These are phyloP conservation scores for Drosophila longiperda DNA, from an alignment of 2,888 invertebrate genomes.

Conservation along the genomic window DNA sequence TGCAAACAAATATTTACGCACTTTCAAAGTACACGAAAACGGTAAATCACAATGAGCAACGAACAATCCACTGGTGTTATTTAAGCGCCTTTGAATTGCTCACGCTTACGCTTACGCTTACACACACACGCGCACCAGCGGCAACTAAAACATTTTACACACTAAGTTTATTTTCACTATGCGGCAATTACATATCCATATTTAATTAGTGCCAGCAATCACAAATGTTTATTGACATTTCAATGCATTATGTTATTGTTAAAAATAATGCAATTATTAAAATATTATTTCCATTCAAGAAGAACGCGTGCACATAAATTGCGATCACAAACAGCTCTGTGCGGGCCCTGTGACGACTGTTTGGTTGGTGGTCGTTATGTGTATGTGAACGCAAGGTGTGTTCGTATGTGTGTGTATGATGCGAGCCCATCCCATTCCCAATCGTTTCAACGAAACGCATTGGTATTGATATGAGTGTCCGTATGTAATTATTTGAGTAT, in stretches of 20 bases:
- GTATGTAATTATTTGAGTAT: slow-evolving; percentile 7
- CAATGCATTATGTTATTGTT: slow-evolving; percentile 8
- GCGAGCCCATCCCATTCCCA: slow-evolving; percentile 22
- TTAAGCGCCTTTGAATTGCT: slow-evolving; percentile 32
- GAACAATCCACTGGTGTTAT: slow-evolving; percentile 4
- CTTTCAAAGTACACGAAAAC: slow-evolving; percentile 16
- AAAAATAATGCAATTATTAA: slow-evolving; percentile 5
- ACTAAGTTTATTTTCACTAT: slow-evolving; percentile 22
- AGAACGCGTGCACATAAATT: slow-evolving; percentile 34
- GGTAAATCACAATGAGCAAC: slow-evolving; percentile 15
- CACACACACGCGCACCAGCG: slow-evolving; percentile 20
- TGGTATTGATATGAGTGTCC: slow-evolving; percentile 34
- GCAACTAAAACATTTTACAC: slow-evolving; percentile 52
- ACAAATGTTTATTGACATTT: slow-evolving; percentile 11
- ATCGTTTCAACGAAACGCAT: slow-evolving; percentile 46
- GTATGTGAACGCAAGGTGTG: slow-evolving; percentile 9
- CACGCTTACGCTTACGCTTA: slow-evolving; percentile 14
- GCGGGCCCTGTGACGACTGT: slow-evolving; percentile 33
- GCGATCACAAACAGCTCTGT: slow-evolving; percentile 52
- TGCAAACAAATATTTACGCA: slow-evolving; percentile 20
- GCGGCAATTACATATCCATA: not conserved
- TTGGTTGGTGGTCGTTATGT: slow-evolving; percentile 14
- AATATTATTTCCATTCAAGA: slow-evolving; percentile 23
- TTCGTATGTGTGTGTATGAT: slow-evolving; percentile 7
- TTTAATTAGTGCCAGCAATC: slow-evolving; percentile 13